phyloP scores from a whole-genome alignment of 2,888 invertebrate species.

The Hymenopus coronatus region DNA sequence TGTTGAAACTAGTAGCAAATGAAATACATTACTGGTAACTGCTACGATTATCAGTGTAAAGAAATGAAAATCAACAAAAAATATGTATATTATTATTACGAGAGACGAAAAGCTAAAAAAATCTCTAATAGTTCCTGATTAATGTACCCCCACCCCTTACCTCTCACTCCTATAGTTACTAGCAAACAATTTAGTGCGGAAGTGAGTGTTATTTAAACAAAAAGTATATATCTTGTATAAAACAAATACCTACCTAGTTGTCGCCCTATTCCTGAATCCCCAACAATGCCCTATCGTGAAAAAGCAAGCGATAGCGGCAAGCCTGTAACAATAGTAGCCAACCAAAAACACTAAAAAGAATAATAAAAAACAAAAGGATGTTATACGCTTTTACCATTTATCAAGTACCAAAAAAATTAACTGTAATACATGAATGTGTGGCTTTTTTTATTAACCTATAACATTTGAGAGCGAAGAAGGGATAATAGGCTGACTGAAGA shows the following conservation, averaged over 20 bases:
- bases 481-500: not conserved
- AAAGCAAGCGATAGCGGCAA: not conserved
- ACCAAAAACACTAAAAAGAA: not conserved
- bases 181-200: not conserved
- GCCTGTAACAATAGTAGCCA: conserved; percentile 10
- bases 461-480: not conserved
- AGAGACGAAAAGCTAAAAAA: not conserved
- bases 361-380: not conserved
- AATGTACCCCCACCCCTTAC: conserved; percentile 1
- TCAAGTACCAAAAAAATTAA: conserved; percentile 17
- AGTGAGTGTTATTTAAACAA: conserved; percentile 1
- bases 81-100: not conserved
- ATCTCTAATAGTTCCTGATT: conserved; percentile 11
- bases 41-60: not conserved
- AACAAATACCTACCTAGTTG: not conserved
- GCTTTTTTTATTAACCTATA: conserved; percentile 14
- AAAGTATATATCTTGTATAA: not conserved
- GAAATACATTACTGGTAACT: not conserved
- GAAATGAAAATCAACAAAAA: not conserved
- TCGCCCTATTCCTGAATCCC: not conserved
- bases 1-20: not conserved
- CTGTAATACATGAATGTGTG: conserved; percentile 17
- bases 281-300: not conserved
- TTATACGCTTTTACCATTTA: conserved; percentile 18
- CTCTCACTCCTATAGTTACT: not conserved